A percentile compares a stretch with the other conserved stretches of the same genome.
These are phyloP conservation scores for Chrysomallon squamiferum DNA, from an alignment of 1,140 invertebrate genomes.

Conservation along the genomic window DNA sequence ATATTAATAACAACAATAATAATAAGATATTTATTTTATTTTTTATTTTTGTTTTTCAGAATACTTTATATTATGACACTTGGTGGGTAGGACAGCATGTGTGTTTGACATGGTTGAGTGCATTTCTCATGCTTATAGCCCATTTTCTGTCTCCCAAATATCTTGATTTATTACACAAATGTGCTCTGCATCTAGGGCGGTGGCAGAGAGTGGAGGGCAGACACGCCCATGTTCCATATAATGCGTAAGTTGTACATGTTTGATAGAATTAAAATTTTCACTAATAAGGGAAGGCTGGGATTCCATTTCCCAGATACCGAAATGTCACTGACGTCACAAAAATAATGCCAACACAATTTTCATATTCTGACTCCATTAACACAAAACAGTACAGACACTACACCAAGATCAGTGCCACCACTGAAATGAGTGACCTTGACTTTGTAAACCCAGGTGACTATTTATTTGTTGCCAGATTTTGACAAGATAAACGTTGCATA, in stretches of 20 bases:
- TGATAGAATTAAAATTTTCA: too few species aligned
- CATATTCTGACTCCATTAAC: background rate
- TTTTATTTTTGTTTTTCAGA: slow-evolving; percentile 65
- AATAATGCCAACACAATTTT: background rate
- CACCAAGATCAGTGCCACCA: too few species aligned
- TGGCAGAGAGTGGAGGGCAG: slow-evolving; percentile 79
- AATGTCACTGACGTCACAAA: background rate
- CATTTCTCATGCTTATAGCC: slow-evolving; percentile 80
- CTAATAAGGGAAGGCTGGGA: background rate
- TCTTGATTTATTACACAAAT: slow-evolving; percentile 86
- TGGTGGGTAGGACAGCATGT: slow-evolving; percentile 84
- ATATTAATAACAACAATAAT: too few species aligned
- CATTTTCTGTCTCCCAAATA: slow-evolving; percentile 81
- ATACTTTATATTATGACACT: slow-evolving; percentile 83
- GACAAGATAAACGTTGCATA: too few species aligned
- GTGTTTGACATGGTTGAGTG: slow-evolving; percentile 80
- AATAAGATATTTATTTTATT: too few species aligned
- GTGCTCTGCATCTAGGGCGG: slow-evolving; percentile 86
- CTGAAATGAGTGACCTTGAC: too few species aligned
- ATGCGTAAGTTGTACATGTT: slow-evolving; percentile 65
- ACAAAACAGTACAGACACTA: background rate
- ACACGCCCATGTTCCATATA: slow-evolving; percentile 70
- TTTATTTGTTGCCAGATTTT: too few species aligned
- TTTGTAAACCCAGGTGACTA: too few species aligned
- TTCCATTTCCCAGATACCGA: background rate